phyloP scores from a whole-genome alignment of 2,888 invertebrate genomes.

The Dichetophora obliterata region DNA sequence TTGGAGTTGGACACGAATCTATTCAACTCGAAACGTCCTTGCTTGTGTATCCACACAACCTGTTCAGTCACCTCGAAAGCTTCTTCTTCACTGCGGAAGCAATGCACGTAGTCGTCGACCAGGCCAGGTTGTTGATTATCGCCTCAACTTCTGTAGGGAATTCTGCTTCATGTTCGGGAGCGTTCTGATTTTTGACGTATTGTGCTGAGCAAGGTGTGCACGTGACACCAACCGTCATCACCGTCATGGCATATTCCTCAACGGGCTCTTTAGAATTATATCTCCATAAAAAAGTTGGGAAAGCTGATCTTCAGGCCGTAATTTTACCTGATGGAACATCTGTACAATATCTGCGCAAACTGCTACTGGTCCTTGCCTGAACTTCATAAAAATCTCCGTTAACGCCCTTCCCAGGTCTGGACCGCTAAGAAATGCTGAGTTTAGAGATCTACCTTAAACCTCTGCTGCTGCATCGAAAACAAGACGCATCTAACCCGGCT shows the following conservation, averaged over 20 bases:
- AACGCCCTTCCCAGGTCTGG: conserved; percentile 54
- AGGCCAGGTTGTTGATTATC: conserved; percentile 45
- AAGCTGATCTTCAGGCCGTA: conserved; percentile 53
- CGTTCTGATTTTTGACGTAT: conserved; percentile 48
- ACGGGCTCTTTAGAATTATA: neutral
- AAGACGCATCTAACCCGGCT: conserved; percentile 54
- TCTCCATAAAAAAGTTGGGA: conserved; percentile 49
- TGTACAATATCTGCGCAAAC: conserved; percentile 58
- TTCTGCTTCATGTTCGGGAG: conserved; percentile 25
- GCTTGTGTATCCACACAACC: no score
- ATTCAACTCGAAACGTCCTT: no score
- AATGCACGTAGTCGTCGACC: no score
- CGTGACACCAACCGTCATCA: conserved; percentile 51
- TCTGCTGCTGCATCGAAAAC: conserved; percentile 58
- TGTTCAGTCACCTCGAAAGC: no score
- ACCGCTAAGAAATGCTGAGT: conserved; percentile 53
- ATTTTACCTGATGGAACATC: conserved; percentile 60
- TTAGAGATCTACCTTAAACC: conserved; percentile 49
- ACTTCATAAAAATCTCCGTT: neutral
- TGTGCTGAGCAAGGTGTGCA: conserved; percentile 40
- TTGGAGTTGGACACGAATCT: no score
- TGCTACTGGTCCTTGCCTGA: conserved; percentile 44
- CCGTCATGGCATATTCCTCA: conserved; percentile 47
- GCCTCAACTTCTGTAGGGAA: conserved; percentile 38
- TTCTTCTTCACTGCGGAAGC: no score